These are phyloP conservation scores for Eulithis prunata DNA, from an alignment of 2,888 invertebrate genomes.

Conservation along the genomic window DNA sequence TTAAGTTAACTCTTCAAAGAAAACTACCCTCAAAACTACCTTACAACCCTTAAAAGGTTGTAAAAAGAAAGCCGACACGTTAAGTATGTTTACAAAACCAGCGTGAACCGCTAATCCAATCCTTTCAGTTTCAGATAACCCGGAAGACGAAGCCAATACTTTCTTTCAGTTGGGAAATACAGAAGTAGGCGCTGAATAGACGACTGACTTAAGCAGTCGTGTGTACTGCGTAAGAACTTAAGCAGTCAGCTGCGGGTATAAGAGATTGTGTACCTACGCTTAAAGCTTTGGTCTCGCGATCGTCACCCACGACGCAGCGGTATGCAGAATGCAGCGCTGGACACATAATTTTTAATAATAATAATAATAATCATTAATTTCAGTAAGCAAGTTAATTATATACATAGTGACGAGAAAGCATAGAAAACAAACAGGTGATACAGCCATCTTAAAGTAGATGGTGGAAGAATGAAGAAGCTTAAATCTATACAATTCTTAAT, in stretches of 20 bases:
- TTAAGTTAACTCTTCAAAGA: not conserved
- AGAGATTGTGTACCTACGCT: too few relatives aligned
- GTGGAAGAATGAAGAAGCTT: too few relatives aligned
- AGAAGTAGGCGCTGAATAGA: conserved; percentile 12
- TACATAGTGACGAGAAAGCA: too few relatives aligned
- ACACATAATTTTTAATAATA: too few relatives aligned
- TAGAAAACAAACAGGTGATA: too few relatives aligned
- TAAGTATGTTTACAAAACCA: conserved; percentile 24
- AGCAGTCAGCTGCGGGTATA: not conserved
- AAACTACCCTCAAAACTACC: not conserved
- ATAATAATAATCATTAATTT: too few relatives aligned
- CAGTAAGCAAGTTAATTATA: too few relatives aligned
- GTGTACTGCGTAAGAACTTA: not conserved
- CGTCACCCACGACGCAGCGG: too few relatives aligned
- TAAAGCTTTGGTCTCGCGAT: too few relatives aligned
- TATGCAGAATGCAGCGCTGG: too few relatives aligned
- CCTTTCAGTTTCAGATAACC: conserved; percentile 18
- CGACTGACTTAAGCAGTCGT: not conserved
- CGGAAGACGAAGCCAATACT: conserved; percentile 23
- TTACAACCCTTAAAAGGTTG: not conserved
- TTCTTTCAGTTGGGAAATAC: conserved; percentile 10
- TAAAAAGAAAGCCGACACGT: conserved; percentile 6
- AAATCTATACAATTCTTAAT: too few relatives aligned
- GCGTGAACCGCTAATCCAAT: conserved; percentile 23
- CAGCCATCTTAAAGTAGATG: too few relatives aligned